phyloP scores from a whole-genome alignment of 2,888 invertebrate species.

The Gryllus longicercus region DNA sequence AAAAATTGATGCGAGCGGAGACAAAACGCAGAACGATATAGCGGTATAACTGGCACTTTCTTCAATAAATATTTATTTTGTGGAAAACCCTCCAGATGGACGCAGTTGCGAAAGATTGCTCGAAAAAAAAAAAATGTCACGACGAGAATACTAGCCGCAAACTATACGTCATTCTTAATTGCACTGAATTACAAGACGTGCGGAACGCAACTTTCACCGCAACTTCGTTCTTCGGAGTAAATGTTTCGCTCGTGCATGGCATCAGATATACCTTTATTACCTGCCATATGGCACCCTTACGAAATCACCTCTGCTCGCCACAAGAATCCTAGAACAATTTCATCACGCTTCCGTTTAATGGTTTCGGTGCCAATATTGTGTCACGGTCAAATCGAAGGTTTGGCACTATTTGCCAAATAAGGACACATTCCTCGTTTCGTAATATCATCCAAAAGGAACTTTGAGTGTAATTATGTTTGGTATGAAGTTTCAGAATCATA shows the following conservation, averaged over 20 bases:
- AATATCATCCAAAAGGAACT: too few relatives aligned
- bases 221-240: neutral
- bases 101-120: too few relatives aligned
- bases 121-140: too few relatives aligned
- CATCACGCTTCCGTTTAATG: neutral
- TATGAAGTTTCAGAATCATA: too few relatives aligned
- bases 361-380: neutral
- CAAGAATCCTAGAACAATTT: neutral
- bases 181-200: neutral
- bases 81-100: too few relatives aligned
- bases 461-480: too few relatives aligned
- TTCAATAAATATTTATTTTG: too few relatives aligned
- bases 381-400: neutral
- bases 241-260: neutral
- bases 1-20: too few relatives aligned
- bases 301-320: neutral
- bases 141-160: neutral
- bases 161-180: neutral
- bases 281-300: neutral
- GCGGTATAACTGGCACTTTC: too few relatives aligned
- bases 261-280: neutral
- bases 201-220: neutral
- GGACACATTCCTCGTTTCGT: neutral
- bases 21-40: too few relatives aligned
- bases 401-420: neutral